Conservation (phyloP, 1,140 invertebrate genomes). For the Drosophila seguyi region DNA sequence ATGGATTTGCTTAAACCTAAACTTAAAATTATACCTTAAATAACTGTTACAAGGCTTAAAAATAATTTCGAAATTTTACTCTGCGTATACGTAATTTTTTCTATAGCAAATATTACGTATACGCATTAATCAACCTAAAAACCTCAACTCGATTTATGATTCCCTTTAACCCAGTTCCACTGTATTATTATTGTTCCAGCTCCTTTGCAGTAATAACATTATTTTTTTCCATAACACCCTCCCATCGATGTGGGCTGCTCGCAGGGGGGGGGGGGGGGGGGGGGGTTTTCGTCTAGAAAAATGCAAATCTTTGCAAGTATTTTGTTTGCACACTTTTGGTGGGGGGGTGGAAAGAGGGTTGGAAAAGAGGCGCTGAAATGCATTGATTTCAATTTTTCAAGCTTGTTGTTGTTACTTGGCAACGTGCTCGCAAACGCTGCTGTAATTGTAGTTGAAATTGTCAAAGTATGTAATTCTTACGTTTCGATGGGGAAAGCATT, state of each 20-base stretch:
- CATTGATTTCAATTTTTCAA: conserved; percentile 50
- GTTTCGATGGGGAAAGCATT: not conserved
- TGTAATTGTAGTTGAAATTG: conserved; percentile 43
- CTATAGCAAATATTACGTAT: not conserved
- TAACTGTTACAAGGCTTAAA: not conserved
- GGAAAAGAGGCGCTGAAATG: no score
- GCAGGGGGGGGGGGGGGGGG: no score
- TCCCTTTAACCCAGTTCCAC: not conserved
- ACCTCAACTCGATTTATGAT: not conserved
- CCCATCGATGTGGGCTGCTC: not conserved
- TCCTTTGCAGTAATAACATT: conserved; percentile 26
- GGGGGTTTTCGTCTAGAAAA: conserved; percentile 27
- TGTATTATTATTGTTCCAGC: conserved; percentile 23
- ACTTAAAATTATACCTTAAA: not conserved
- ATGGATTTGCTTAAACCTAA: not conserved
- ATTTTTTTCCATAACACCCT: conserved; percentile 40
- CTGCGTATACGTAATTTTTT: conserved; percentile 1
- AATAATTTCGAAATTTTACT: not conserved
- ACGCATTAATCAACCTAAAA: not conserved
- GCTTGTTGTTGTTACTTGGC: conserved; percentile 48
- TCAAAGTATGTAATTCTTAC: conserved; percentile 34
- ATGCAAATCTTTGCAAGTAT: conserved; percentile 51
- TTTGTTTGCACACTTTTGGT: conserved; percentile 21
- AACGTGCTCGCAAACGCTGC: conserved; percentile 45
- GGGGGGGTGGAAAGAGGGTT: not conserved